Evolutionary conservation across 1,140 invertebrate species (phyloP).

Genomic region (Telenomus remus): DNA sequence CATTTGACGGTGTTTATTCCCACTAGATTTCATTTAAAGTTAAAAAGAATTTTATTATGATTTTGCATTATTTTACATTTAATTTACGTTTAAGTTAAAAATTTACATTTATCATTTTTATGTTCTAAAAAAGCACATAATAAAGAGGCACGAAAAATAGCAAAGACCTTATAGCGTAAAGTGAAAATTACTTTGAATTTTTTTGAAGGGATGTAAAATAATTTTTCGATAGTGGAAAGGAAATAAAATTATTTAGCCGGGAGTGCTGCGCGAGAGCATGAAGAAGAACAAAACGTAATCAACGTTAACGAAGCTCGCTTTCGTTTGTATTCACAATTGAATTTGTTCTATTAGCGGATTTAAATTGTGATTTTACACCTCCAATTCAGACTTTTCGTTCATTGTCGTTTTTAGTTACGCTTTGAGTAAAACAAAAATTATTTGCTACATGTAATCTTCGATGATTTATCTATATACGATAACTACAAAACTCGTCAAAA

Average conservation of each 20-base stretch:
- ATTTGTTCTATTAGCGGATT: constrained; percentile 56
- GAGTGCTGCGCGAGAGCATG: constrained; percentile 27
- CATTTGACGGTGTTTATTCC: too few relatives aligned
- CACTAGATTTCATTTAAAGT: too few relatives aligned
- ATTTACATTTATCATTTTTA: too few relatives aligned
- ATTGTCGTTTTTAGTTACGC: constrained; percentile 27
- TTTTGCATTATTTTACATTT: neutral
- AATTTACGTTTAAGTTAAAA: neutral
- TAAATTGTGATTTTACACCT: constrained; percentile 57
- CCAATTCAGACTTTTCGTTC: constrained; percentile 47
- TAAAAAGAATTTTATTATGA: too few relatives aligned
- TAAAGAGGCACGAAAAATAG: too few relatives aligned
- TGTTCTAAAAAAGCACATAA: too few relatives aligned
- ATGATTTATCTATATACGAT: too few relatives aligned
- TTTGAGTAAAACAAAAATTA: too few relatives aligned
- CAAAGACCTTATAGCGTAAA: constrained; percentile 19
- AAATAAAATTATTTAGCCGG: constrained; percentile 59
- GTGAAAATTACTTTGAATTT: constrained; percentile 53
- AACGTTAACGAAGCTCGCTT: constrained; percentile 60
- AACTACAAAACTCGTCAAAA: too few relatives aligned
- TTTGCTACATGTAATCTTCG: too few relatives aligned
- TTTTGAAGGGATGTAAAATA: constrained; percentile 44
- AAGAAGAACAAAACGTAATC: constrained; percentile 56
- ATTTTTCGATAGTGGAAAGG: constrained; percentile 58
- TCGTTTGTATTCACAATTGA: constrained; percentile 60